Evolutionary conservation across 2,113 vertebrate species (phyloP).

Genomic region (Puma concolor): DNA sequence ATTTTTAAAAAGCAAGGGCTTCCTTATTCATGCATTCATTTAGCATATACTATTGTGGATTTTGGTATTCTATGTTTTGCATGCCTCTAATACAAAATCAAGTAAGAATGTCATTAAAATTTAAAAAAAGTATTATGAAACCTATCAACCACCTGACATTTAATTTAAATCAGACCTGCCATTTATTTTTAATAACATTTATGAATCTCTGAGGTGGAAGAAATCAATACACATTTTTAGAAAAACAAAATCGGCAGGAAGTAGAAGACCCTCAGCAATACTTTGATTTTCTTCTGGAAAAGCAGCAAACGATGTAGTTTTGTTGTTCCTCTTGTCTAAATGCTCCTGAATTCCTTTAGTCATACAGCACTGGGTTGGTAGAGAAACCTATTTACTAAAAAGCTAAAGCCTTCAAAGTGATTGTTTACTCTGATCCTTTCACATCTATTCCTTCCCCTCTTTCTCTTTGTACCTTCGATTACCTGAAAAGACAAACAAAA

Average conservation of each 20-base stretch:
- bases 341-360: conserved; percentile 68
- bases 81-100: conserved; percentile 76
- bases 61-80: conserved; percentile 62
- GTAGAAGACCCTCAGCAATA: conserved; percentile 80
- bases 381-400: conserved; percentile 76
- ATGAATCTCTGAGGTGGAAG: conserved; percentile 83
- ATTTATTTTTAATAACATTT: conserved; percentile 88
- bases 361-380: conserved; percentile 51
- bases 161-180: conserved; percentile 84
- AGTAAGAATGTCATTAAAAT: conserved; percentile 76
- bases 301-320: conserved; percentile 19
- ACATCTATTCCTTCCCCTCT: conserved; percentile 62
- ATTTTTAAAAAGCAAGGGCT: background rate
- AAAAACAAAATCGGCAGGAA: conserved; percentile 86
- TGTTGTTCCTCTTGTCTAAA: conserved; percentile 68
- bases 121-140: conserved; percentile 80
- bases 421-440: conserved; percentile 71
- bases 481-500: conserved; percentile 70
- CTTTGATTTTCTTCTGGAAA: conserved; percentile 81
- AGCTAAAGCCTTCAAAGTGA: conserved; percentile 77
- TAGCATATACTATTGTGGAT: conserved; percentile 10
- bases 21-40: conserved; percentile 58
- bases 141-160: conserved; percentile 84
- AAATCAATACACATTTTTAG: conserved; percentile 83
- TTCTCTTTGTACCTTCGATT: conserved; percentile 63